These are phyloP conservation scores for Scolopax bukidnonensis DNA, from an alignment of 2,797 vertebrate genomes.

Conservation along the genomic window DNA sequence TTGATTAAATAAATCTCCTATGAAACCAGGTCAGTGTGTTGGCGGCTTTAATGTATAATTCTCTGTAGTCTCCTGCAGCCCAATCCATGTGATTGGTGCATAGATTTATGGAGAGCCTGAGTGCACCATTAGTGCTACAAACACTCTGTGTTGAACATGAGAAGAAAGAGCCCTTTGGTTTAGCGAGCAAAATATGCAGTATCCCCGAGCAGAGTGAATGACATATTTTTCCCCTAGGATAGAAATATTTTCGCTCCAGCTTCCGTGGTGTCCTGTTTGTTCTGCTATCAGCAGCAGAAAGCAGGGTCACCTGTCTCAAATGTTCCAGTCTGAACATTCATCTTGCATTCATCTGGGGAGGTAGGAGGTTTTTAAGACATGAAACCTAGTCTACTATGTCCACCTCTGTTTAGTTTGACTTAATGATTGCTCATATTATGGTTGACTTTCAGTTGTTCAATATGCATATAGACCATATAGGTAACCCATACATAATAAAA, in stretches of 20 bases:
- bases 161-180: neutral
- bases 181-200: neutral
- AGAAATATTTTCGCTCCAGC: neutral
- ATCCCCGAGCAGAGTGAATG: neutral
- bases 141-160: neutral
- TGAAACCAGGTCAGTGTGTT: neutral
- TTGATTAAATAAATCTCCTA: constrained; percentile 30
- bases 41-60: neutral
- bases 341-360: neutral
- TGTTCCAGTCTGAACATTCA: neutral
- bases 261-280: neutral
- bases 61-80: fast-evolving
- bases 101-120: neutral
- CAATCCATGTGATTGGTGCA: neutral
- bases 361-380: neutral
- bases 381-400: neutral
- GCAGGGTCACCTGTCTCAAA: neutral
- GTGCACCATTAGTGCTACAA: neutral
- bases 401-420: neutral
- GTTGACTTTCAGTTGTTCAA: neutral
- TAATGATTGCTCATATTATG: neutral
- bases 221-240: neutral
- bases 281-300: neutral
- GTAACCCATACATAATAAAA: neutral
- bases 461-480: neutral